Base-by-base conservation (phyloP, 2,888 invertebrate genomes). In the Sisyra nigra region DNA sequence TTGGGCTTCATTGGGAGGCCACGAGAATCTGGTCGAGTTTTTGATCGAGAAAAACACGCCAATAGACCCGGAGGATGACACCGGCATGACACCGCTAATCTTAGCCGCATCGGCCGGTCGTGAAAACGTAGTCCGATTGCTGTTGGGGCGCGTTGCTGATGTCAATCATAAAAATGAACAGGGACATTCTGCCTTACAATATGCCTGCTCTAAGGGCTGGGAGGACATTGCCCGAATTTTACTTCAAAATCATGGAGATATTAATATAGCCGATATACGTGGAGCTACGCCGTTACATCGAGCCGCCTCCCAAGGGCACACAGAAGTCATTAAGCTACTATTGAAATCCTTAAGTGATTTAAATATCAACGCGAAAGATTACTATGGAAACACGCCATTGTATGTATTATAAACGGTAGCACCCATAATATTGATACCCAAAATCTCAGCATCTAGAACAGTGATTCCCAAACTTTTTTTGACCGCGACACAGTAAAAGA, bases 191-290 rank as follows among this genome's bases (percentile, higher is more conserved):
- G 69, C 87, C 7, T 60, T 91, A 41, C 87, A 87, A 55, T 88
- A 89, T 67, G 84, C 86, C 34, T 80, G 84, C 46, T 89, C 88
- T 1, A 89, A 88, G 63, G 81, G 84, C 45, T 79, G 80, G 69
- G 63, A 69, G 51, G 72, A 79, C 61, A 82, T 82, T 60, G 76
- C 76, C 39, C 68, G 72, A 48, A 57, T 74, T 44, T 58, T 89
- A 40, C 54, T 89, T 34, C 67, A 73, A 40, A 69, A 72, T 51
- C 74, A 73, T 39, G 85, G 81, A 1, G 68, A 83, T 57, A 62
- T 80, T 1, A 83, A 85, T 56, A 71, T 78, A 36, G 54, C 59
- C 13, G 85, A 86, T 59, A 64, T 71, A 40, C 62, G 78, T 46
- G 74, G 75, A 40, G 81, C 81, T 1, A 80, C 82, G 30, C 80